Evolutionary conservation across 2,113 vertebrate species (phyloP).

Genomic region (Puma concolor): DNA sequence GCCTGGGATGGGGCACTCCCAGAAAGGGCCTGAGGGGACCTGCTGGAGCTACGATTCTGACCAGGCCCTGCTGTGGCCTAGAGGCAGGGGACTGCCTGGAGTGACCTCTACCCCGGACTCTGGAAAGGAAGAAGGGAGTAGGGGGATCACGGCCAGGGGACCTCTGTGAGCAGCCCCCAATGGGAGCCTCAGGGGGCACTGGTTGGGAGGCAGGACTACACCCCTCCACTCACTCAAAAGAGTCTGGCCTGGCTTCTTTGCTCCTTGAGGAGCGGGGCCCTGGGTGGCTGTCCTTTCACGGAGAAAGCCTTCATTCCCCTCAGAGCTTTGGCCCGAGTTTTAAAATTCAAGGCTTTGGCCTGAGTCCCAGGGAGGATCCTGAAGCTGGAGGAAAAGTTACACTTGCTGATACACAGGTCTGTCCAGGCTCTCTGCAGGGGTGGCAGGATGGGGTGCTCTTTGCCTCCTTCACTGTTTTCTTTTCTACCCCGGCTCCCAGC

Average conservation of each 20-base stretch:
- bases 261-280: neutral
- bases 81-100: neutral
- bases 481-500: neutral
- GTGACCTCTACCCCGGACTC: neutral
- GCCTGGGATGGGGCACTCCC: neutral
- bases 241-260: neutral
- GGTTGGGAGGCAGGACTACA: neutral
- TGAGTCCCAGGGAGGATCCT: neutral
- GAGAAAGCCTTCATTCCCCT: neutral
- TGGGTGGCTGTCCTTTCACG: neutral
- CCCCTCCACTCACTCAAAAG: neutral
- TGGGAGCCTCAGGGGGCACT: neutral
- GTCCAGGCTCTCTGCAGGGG: neutral
- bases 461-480: neutral
- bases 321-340: neutral
- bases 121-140: neutral
- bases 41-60: neutral
- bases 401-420: neutral
- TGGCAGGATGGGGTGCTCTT: too few relatives aligned
- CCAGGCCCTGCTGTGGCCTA: neutral
- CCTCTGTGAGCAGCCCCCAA: neutral
- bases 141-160: neutral
- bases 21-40: neutral
- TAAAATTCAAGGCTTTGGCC: neutral
- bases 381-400: neutral